phyloP scores from a whole-genome alignment of 2,888 invertebrate species.

The Nemotelus nigrinus region DNA sequence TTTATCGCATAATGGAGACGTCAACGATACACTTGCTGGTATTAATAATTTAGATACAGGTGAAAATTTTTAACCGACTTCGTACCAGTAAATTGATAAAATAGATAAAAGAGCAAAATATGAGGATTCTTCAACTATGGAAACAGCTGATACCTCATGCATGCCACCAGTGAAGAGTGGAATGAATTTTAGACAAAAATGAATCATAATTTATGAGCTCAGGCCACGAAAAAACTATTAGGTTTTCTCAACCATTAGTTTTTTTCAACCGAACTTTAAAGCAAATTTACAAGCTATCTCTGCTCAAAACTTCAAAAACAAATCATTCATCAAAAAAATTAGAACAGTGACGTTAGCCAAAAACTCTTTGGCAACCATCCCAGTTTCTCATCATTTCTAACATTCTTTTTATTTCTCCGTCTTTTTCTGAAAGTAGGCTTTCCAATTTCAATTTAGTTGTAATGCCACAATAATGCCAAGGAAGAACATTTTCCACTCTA shows the following conservation, averaged over 20 bases:
- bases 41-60: constrained; percentile 35
- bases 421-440: background rate
- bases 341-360: background rate
- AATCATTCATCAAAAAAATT: background rate
- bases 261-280: background rate
- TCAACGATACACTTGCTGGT: constrained; percentile 17
- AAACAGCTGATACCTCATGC: too few species aligned
- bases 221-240: background rate
- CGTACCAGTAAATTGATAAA: background rate
- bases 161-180: too few species aligned
- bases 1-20: constrained; percentile 7
- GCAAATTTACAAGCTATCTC: background rate
- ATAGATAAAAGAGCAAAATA: background rate
- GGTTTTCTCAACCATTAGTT: background rate
- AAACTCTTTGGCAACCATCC: constrained; percentile 4
- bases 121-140: background rate
- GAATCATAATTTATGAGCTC: background rate
- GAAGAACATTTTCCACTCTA: background rate
- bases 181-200: too few species aligned
- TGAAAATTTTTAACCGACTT: background rate
- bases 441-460: background rate
- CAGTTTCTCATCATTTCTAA: background rate
- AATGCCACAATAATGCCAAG: background rate
- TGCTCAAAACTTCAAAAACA: background rate
- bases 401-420: background rate